Percentiles rank a stretch among this genome's conserved stretches.
These are phyloP conservation scores for Tiliacea aurago DNA, from an alignment of 2,888 invertebrate species.

Conservation along the genomic window DNA sequence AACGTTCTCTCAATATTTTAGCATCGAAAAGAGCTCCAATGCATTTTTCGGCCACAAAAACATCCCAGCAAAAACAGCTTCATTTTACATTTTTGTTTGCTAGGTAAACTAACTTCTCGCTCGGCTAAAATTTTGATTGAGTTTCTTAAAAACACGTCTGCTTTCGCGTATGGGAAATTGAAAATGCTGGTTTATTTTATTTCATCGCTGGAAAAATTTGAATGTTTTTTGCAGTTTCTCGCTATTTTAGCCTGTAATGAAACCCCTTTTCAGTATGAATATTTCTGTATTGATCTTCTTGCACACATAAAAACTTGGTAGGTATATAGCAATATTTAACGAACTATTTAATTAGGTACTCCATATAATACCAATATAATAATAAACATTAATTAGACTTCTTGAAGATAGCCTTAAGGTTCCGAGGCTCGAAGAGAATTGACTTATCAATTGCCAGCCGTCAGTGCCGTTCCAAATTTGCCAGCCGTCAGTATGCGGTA, in stretches of 20 bases:
- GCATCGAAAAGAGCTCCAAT: not conserved
- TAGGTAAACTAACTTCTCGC: not conserved
- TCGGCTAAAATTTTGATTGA: conserved; percentile 18
- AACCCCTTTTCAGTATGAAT: too few species aligned
- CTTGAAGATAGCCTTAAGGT: too few species aligned
- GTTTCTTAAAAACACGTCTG: conserved; percentile 13
- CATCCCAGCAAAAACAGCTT: not conserved
- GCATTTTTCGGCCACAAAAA: not conserved
- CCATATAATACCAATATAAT: too few species aligned
- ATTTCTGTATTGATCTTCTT: too few species aligned
- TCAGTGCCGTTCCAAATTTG: too few species aligned
- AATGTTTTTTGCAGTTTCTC: not conserved
- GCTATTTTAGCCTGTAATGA: conserved; percentile 1
- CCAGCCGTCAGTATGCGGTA: too few species aligned
- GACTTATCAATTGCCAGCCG: too few species aligned
- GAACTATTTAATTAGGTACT: too few species aligned
- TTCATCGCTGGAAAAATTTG: not conserved
- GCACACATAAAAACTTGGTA: too few species aligned
- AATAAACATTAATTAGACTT: too few species aligned
- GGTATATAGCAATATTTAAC: too few species aligned
- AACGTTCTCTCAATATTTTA: not conserved
- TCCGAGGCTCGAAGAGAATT: too few species aligned
- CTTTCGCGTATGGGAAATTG: conserved; percentile 26
- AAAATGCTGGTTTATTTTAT: conserved; percentile 27
- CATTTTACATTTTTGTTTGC: conserved; percentile 8